phyloP scores from a whole-genome alignment of 2,113 vertebrate species.

The Barbus barbus region DNA sequence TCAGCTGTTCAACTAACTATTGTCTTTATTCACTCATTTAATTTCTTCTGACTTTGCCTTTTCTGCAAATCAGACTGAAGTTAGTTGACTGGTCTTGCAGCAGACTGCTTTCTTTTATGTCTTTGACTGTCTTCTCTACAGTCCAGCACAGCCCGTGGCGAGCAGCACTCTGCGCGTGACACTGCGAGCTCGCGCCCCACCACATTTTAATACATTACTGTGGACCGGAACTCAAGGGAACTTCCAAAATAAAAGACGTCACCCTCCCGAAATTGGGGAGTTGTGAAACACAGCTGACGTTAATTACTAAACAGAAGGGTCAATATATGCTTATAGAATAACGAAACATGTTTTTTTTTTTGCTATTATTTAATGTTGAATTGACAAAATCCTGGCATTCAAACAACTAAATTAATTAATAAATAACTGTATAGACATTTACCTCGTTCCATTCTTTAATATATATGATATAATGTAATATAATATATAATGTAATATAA shows the following conservation, averaged over 20 bases:
- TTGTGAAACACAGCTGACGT: not conserved
- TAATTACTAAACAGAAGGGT: not conserved
- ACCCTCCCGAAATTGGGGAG: not conserved
- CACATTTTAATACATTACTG: not conserved
- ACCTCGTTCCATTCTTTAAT: not conserved
- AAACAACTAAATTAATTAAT: not conserved
- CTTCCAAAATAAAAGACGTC: conserved; percentile 53
- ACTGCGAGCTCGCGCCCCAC: not conserved
- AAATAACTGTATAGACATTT: not conserved
- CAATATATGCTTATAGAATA: not conserved
- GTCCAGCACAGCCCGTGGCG: not conserved
- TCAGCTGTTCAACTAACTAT: conserved; percentile 5
- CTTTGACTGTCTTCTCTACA: not conserved
- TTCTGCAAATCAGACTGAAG: not conserved
- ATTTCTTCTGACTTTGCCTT: not conserved
- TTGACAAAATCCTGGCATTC: not conserved
- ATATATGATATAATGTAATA: too few species aligned
- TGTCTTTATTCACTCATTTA: not conserved
- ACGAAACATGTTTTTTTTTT: not conserved
- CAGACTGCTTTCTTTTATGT: not conserved
- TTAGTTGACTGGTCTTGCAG: not conserved
- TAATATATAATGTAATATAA: too few species aligned
- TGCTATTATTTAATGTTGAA: not conserved
- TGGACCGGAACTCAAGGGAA: conserved; percentile 41
- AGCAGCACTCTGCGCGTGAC: conserved; percentile 6